Conservation (phyloP, 1,140 invertebrate genomes). For the Bacillus rossius region DNA sequence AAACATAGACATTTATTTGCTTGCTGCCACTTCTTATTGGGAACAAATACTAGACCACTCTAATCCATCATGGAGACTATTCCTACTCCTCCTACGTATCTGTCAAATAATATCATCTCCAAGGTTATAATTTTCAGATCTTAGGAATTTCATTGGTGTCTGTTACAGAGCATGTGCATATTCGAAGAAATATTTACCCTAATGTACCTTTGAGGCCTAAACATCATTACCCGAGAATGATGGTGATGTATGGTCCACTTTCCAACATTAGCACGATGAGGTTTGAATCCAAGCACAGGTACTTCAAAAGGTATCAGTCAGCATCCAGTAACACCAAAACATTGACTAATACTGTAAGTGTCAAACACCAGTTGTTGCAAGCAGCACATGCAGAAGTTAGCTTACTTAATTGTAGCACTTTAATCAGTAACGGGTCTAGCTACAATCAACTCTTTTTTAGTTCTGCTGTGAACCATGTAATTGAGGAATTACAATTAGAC, state of each 20-base stretch:
- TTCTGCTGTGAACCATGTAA: background rate
- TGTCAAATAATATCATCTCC: background rate
- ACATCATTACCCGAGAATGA: slow-evolving; percentile 1
- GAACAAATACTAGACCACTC: background rate
- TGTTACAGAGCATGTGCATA: background rate
- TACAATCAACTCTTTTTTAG: background rate
- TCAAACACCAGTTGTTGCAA: background rate
- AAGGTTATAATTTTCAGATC: background rate
- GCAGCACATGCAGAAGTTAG: background rate
- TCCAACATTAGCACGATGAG: background rate
- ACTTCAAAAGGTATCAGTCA: background rate
- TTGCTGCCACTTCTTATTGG: slow-evolving; percentile 2
- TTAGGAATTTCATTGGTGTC: background rate
- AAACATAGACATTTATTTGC: background rate
- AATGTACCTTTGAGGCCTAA: slow-evolving; percentile 1
- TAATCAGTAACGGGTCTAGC: background rate
- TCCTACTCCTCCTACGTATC: background rate
- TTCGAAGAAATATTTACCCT: background rate
- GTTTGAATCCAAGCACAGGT: slow-evolving; percentile 1
- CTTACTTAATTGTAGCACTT: background rate
- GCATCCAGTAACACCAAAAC: background rate
- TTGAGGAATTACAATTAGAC: no score
- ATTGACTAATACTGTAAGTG: background rate
- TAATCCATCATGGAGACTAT: background rate
- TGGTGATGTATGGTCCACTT: background rate